These are phyloP conservation scores for Chymomyza fuscimana DNA, from an alignment of 2,888 invertebrate genomes.

Conservation along the genomic window DNA sequence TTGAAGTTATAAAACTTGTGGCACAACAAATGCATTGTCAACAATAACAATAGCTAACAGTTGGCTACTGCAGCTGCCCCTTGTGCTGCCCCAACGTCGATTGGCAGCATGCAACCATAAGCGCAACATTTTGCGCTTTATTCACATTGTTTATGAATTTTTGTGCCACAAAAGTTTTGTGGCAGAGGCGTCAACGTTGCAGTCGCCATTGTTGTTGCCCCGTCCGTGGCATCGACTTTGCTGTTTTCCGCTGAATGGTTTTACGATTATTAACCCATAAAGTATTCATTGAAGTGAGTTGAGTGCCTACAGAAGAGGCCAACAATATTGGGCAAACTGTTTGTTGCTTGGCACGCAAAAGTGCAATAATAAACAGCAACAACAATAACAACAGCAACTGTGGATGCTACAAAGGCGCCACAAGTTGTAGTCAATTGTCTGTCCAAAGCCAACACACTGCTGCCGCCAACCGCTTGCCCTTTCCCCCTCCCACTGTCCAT, in stretches of 20 bases:
- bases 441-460: conserved; percentile 35
- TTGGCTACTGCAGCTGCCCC: conserved; percentile 48
- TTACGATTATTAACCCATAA: conserved; percentile 78
- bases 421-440: conserved; percentile 60
- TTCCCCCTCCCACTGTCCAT: conserved; percentile 6
- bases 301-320: conserved; percentile 51
- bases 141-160: conserved; percentile 72
- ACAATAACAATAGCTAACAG: conserved; percentile 47
- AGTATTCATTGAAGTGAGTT: conserved; percentile 75
- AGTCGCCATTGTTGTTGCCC: conserved; percentile 24
- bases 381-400: conserved; percentile 16
- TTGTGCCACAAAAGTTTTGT: conserved; percentile 60
- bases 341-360: conserved; percentile 63
- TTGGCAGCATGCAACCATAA: conserved; percentile 26
- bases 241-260: conserved; percentile 66
- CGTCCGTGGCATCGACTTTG: conserved; percentile 17
- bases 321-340: conserved; percentile 5
- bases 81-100: conserved; percentile 43
- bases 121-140: conserved; percentile 72
- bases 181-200: neutral
- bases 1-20: conserved; percentile 26
- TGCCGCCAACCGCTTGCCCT: neutral
- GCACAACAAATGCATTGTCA: conserved; percentile 36
- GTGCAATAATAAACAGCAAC: conserved; percentile 70
- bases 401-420: conserved; percentile 63